phyloP scores from a whole-genome alignment of 2,797 vertebrate species.

The Rhyacichthys aspro region DNA sequence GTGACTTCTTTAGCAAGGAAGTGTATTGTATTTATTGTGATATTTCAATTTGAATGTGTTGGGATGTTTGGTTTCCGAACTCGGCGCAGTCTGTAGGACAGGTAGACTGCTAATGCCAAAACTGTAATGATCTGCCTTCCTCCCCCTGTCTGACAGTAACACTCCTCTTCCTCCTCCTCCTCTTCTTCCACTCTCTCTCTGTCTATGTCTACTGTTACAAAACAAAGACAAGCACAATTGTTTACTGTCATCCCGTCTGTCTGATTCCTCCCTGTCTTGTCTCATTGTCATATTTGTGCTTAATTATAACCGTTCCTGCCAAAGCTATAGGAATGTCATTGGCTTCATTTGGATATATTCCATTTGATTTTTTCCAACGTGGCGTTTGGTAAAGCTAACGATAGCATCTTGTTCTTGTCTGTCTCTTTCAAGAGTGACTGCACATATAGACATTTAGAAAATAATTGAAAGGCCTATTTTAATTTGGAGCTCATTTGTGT shows the following conservation, averaged over 20 bases:
- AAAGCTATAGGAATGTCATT: slow-evolving; percentile 55
- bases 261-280: slow-evolving; percentile 50
- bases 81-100: slow-evolving; percentile 50
- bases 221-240: slow-evolving; percentile 79
- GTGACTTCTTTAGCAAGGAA: background rate
- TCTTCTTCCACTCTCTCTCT: slow-evolving; percentile 39
- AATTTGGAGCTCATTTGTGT: slow-evolving; percentile 11
- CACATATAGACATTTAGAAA: slow-evolving; percentile 17
- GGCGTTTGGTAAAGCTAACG: slow-evolving; percentile 51
- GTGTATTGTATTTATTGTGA: background rate
- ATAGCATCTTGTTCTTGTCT: slow-evolving; percentile 39
- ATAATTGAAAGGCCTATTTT: slow-evolving; percentile 28
- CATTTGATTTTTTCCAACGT: slow-evolving; percentile 48
- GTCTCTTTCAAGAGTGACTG: slow-evolving; percentile 36
- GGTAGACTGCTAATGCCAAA: slow-evolving; percentile 64
- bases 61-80: slow-evolving; percentile 20
- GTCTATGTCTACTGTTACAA: slow-evolving; percentile 67
- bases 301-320: slow-evolving; percentile 60
- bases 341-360: slow-evolving; percentile 51
- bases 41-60: slow-evolving; percentile 16
- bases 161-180: slow-evolving; percentile 66
- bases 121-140: slow-evolving; percentile 63
- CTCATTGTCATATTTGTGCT: slow-evolving; percentile 67
- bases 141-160: slow-evolving; percentile 75
- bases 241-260: slow-evolving; percentile 75